phyloP scores from a whole-genome alignment of 2,888 invertebrate genomes.

The Napeogenes sylphis region DNA sequence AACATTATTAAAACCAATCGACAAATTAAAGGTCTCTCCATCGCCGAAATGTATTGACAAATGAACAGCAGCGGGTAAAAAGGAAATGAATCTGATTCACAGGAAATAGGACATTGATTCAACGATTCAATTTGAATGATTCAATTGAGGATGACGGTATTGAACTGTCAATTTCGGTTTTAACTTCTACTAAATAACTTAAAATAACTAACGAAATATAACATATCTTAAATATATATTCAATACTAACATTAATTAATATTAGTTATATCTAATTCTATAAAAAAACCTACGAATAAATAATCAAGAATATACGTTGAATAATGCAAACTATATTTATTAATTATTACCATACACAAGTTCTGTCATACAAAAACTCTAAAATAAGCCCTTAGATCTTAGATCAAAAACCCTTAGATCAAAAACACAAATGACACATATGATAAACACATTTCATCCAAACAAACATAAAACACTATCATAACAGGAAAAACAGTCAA shows the following conservation, averaged over 20 bases:
- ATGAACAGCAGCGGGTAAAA: conserved; percentile 66
- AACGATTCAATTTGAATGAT: conserved; percentile 65
- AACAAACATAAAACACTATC: too few relatives aligned
- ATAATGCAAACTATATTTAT: too few relatives aligned
- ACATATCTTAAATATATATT: neutral
- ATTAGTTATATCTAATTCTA: neutral
- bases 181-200: conserved; percentile 38
- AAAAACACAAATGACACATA: too few relatives aligned
- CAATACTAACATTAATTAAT: neutral
- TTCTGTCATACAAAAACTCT: too few relatives aligned
- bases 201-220: conserved; percentile 16
- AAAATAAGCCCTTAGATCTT: too few relatives aligned
- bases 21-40: conserved; percentile 52
- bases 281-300: too few relatives aligned
- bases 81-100: conserved; percentile 75
- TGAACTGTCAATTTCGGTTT: conserved; percentile 55
- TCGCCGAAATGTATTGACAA: conserved; percentile 63
- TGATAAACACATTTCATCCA: too few relatives aligned
- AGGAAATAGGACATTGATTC: conserved; percentile 75
- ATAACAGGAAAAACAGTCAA: too few relatives aligned
- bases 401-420: too few relatives aligned
- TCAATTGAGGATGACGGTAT: conserved; percentile 45
- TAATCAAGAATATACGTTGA: too few relatives aligned
- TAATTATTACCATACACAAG: too few relatives aligned
- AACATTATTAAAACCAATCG: conserved; percentile 57